Conservation (phyloP, 2,888 invertebrate species). For the Abrostola triplasia region DNA sequence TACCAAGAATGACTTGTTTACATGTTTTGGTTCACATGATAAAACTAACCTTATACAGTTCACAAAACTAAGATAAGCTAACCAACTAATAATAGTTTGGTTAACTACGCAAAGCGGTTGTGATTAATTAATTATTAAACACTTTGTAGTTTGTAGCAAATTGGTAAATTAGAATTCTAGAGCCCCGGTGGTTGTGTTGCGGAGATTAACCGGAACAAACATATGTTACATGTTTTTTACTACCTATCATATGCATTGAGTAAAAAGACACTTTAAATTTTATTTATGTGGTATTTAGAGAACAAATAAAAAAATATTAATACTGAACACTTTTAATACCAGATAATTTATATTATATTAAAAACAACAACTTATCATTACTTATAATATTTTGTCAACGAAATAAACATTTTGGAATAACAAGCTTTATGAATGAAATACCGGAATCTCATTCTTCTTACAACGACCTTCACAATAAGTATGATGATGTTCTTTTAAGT, state of each 20-base stretch:
- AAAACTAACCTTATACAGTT: background rate
- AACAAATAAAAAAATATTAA: background rate
- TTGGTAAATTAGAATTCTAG: too few species aligned
- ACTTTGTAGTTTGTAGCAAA: too few species aligned
- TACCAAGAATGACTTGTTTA: background rate
- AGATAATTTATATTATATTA: slow-evolving; percentile 41
- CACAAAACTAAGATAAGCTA: slow-evolving; percentile 1
- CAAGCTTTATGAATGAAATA: background rate
- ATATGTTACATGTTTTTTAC: too few species aligned
- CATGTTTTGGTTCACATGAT: background rate
- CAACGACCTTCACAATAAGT: background rate
- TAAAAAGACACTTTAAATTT: too few species aligned
- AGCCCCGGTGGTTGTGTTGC: too few species aligned
- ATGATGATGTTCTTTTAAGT: background rate
- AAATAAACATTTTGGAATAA: slow-evolving; percentile 8
- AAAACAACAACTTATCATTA: slow-evolving; percentile 30
- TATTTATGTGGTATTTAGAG: too few species aligned
- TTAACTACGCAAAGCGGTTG: background rate
- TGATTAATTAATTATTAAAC: background rate
- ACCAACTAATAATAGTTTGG: background rate
- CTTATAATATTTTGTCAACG: slow-evolving; percentile 3
- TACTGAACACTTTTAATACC: slow-evolving; percentile 37
- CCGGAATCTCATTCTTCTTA: slow-evolving; percentile 1
- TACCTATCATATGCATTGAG: too few species aligned
- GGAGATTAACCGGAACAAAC: too few species aligned